Base-by-base conservation (phyloP, 2,888 invertebrate genomes). In the Apamea crenata region DNA sequence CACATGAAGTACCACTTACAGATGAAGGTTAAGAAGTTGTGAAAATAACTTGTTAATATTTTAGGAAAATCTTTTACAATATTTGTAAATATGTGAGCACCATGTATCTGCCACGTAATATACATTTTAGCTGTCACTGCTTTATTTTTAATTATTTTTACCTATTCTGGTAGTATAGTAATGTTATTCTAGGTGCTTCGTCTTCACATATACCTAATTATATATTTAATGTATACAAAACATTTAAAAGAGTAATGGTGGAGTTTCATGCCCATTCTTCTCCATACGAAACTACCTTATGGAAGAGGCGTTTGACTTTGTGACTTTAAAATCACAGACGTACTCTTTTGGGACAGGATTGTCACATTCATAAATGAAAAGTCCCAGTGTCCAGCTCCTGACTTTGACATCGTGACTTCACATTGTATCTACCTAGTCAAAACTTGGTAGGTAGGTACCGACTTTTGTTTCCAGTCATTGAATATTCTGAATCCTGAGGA, bases 1-100 rank as follows among this genome's bases (percentile, higher is more conserved):
- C 29, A 85, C 63, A 59, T 40, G 16, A 65, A 74, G 10, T 74
- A 72, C 53, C 53, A 72, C 59, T 72, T 47, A 36, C 68, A 72
- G 14, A 87, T 72, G 32, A 77, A 74, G 47, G 32, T 32, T 67
- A n/a, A 56, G 21, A 29, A 79, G 65, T 53, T n/a, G 8, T 12
- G n/a, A 59, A 59, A 59, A n/a, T 14, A 0, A 59, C 12, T n/a
- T 59, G 12, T 59, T 59, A 59, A 25, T 1, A n/a, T n/a, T 59
- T 59, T 59, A n/a, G 56, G n/a, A 59, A 59, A 59, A 59, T 25
- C n/a, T n/a, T n/a, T 56, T 4, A 12, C 10, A 25, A 56, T 56
- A 10, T 25, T 56, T 25, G 8, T 56, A 56, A 10, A 10, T 56
- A 56, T 56, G 25, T 25, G 53, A 25, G 10, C 10, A 2, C 8